Conservation (phyloP, 1,140 invertebrate genomes). For the Calycopis cecrops region DNA sequence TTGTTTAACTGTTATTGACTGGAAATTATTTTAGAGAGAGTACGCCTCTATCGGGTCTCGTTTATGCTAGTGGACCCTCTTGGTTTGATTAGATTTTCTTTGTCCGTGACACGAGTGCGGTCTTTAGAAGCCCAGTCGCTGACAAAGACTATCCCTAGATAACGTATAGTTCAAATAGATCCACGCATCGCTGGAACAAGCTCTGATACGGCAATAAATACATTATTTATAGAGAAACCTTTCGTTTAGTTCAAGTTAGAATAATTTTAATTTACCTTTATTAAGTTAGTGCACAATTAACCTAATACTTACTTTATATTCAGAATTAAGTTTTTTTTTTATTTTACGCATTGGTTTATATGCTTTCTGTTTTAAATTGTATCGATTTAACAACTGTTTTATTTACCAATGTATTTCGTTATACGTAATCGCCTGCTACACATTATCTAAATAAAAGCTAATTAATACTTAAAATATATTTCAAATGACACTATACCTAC, state of each 20-base stretch:
- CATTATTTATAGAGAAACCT: constrained; percentile 63
- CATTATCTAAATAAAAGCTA: constrained; percentile 65
- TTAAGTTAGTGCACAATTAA: constrained; percentile 66
- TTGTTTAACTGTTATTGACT: constrained; percentile 74
- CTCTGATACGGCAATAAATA: constrained; percentile 16
- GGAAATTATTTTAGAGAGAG: constrained; percentile 69
- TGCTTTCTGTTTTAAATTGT: constrained; percentile 33
- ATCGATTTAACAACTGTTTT: constrained; percentile 37
- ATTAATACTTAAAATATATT: constrained; percentile 62
- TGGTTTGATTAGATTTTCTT: constrained; percentile 27
- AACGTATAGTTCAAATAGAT: constrained; percentile 41
- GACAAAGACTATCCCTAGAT: constrained; percentile 33
- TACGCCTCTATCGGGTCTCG: constrained; percentile 29
- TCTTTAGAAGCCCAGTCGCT: constrained; percentile 23
- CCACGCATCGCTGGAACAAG: constrained; percentile 17
- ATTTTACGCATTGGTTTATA: constrained; percentile 34
- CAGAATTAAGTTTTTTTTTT: constrained; percentile 39
- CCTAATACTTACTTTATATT: constrained; percentile 47
- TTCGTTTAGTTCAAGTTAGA: constrained; percentile 60
- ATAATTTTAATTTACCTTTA: constrained; percentile 59
- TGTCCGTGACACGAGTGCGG: constrained; percentile 20
- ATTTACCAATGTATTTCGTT: constrained; percentile 50
- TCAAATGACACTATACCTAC: constrained; percentile 71
- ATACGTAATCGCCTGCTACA: constrained; percentile 71
- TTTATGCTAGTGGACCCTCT: constrained; percentile 26